Evolutionary conservation across 1,140 invertebrate genomes (phyloP).

Genomic region (Homarus americanus): DNA sequence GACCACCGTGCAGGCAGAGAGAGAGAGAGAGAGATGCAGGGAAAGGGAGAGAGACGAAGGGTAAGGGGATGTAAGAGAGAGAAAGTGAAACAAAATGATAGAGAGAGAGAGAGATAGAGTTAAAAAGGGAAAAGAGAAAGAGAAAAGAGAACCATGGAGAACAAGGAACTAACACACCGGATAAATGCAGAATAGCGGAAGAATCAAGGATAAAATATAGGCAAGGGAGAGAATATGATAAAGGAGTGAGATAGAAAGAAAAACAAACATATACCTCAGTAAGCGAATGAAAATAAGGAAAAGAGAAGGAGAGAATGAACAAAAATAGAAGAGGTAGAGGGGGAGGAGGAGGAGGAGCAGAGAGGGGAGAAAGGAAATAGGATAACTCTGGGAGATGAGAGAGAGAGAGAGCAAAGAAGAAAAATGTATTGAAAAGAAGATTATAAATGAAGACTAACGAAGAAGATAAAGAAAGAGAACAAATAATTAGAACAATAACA

Average conservation of each 20-base stretch:
- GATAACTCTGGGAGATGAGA: slow-evolving; percentile 11
- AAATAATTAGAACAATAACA: slow-evolving; percentile 6
- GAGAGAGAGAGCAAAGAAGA: slow-evolving; percentile 1
- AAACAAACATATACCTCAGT: no score
- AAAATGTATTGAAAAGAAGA: slow-evolving; percentile 2
- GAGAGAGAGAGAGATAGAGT: slow-evolving; percentile 34
- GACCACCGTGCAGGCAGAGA: background rate
- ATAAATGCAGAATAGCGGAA: no score
- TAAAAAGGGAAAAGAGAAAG: slow-evolving; percentile 6
- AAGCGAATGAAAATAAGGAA: no score
- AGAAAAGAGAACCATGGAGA: background rate
- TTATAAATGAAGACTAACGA: background rate
- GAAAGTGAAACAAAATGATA: background rate
- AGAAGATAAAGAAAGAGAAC: background rate
- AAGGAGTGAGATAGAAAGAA: no score
- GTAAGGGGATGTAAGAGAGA: slow-evolving; percentile 4
- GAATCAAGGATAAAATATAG: background rate
- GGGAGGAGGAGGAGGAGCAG: background rate
- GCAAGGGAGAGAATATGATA: background rate
- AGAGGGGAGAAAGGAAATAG: background rate
- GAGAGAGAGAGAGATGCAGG: background rate
- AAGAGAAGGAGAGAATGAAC: background rate
- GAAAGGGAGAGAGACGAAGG: background rate
- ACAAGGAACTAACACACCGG: no score
- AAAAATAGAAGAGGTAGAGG: background rate